Base-by-base conservation (phyloP, 2,113 vertebrate genomes). In the Dunckerocampus dactyliophorus region DNA sequence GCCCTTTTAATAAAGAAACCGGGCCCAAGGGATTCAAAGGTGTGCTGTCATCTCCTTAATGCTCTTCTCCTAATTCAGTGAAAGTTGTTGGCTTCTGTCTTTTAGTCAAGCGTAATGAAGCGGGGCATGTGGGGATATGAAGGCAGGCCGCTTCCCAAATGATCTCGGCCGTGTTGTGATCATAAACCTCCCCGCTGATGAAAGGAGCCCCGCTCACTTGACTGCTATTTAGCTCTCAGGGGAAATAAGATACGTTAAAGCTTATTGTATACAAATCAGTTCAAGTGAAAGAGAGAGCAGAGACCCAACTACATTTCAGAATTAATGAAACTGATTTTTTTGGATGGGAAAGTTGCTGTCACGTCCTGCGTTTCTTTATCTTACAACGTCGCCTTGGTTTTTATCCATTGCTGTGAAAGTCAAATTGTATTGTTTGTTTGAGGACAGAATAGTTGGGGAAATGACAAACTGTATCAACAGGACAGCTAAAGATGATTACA, bases 191-290 rank as follows among this genome's bases (percentile, higher is more conserved):
- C 53, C 59, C 28, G 63, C 58, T 71, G 19, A 82, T 75, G 79
- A 88, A 43, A 73, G 72, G 56, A 69, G 76, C 72, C 75, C 72
- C 75, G 70, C 67, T 15, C 64, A 12, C 8, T 65, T 20, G 65
- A 51, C 62, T 53, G 59, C 56, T 88, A 62, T 81, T 77, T 65
- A 57, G 66, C 54, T 82, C 87, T 67, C 74, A 73, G 65, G 72
- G 89, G 88, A 88, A 92, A 90, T 90, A 90, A 88, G 65, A 62
- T 61, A 68, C 55, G 76, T 82, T 77, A 75, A 83, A 54, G 60
- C 76, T 74, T 53, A 75, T 85, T 90, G 69, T 89, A 76, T 69
- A 85, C 56, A 88, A 74, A 90, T 90, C 71, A 86, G 69, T 78
- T 88, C 64, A 72, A 81, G 71, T 76, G 77, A 50, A 64, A 62